These are phyloP conservation scores for Xerus inauris DNA, from an alignment of 2,113 vertebrate genomes.

Conservation along the genomic window DNA sequence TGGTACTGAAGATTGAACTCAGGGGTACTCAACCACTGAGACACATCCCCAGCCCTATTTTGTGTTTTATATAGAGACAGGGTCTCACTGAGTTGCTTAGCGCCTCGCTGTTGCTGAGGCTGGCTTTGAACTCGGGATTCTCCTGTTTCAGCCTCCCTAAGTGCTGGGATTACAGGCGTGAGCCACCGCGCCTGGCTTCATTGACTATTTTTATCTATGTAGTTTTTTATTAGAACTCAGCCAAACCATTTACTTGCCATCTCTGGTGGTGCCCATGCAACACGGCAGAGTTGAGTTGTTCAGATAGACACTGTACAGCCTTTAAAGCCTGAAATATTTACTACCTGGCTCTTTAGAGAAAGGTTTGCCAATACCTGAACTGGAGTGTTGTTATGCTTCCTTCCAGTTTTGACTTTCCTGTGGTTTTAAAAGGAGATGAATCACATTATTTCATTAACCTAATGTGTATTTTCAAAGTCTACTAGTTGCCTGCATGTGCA, in stretches of 20 bases:
- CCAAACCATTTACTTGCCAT: background rate
- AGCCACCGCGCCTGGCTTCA: no score
- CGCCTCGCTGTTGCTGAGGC: no score
- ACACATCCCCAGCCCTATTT: no score
- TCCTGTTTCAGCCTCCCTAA: no score
- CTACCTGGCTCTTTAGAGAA: background rate
- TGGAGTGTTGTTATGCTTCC: background rate
- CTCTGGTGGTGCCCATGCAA: background rate
- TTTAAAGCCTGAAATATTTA: background rate
- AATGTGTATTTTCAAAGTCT: background rate
- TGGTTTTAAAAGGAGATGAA: background rate
- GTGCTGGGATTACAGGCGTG: no score
- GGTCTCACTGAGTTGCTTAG: no score
- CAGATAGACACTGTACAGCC: background rate
- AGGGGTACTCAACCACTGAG: no score
- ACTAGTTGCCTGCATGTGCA: background rate
- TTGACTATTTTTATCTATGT: background rate
- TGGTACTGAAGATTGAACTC: no score
- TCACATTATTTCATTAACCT: background rate
- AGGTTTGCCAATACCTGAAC: background rate
- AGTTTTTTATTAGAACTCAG: background rate
- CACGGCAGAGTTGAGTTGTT: background rate
- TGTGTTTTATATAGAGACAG: no score
- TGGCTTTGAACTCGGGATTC: no score
- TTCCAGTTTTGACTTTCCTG: background rate